Evolutionary conservation across 2,113 vertebrate genomes (phyloP), one percentile per base, ranked within the genome.

Genomic region (Anseranas semipalmata): DNA sequence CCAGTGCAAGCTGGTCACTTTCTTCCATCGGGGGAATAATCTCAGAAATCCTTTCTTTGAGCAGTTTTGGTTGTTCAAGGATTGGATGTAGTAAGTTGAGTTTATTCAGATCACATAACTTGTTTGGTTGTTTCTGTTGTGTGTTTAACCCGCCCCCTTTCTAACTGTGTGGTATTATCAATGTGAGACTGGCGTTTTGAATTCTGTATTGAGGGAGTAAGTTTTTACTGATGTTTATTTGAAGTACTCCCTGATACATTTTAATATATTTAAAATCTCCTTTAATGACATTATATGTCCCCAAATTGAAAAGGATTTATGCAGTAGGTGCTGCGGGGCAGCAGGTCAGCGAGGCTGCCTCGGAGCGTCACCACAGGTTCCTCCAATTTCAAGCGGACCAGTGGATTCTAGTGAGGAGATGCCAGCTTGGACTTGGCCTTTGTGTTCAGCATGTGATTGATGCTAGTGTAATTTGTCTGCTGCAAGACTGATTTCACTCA

Each of bases 361-460:
- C 12, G 20, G 14, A 10, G 28, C 1, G 2, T 7, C 2, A 0
- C 53, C 37, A 25, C 15, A 43, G 16, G 19, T 74, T 82, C 12
- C 15, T 70, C n/a, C 0, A 0, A 30, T 80, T 55, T 21, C 9
- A 48, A 2, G 62, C 1, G 3, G 28, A 30, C 27, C 43, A 12
- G 5, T 4, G 28, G 39, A n/a, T 63, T 65, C 67, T 76, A 71
- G 43, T 20, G 7, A 20, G 21, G 73, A 65, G n/a, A 32, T 48
- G 37, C 68, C 86, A n/a, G 84, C 20, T 41, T 63, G 41, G 39
- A 24, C 17, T 46, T 50, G 39, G 30, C 5, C n/a, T 78, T 3
- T 2, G 2, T 80, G 24, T 48, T 48, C 35, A 39, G 55, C 3
- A 3, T 41, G 32, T 37, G 39, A 1, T 15, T 33, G 27, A 12